Percentiles rank a stretch among this genome's conserved stretches.
Evolutionary conservation across 2,888 invertebrate genomes (phyloP).

Genomic region (Nymphalis urticae): DNA sequence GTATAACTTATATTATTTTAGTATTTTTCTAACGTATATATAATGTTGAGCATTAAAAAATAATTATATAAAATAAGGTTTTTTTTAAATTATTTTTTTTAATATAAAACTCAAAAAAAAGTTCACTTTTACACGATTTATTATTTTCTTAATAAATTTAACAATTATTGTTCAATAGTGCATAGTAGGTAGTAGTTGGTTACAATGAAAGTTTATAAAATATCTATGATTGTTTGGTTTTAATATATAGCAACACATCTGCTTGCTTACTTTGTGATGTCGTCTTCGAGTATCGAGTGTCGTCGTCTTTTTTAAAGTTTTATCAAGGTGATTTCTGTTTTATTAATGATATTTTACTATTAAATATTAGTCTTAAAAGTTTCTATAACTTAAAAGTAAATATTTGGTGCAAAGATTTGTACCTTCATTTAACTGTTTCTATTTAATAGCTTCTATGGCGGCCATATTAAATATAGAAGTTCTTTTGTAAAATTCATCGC

Average conservation of each 20-base stretch:
- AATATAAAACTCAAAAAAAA: too few relatives aligned
- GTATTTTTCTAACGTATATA: too few relatives aligned
- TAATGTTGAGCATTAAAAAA: too few relatives aligned
- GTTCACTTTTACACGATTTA: too few relatives aligned
- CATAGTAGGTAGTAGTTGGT: too few relatives aligned
- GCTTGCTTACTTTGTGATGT: conserved; percentile 66
- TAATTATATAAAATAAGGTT: too few relatives aligned
- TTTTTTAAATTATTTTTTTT: too few relatives aligned
- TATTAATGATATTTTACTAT: conserved; percentile 33
- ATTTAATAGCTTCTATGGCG: conserved; percentile 50
- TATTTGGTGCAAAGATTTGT: neutral
- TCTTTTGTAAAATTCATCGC: conserved; percentile 59
- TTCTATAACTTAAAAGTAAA: neutral
- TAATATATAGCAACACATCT: conserved; percentile 33
- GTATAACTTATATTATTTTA: too few relatives aligned
- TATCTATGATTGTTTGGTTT: conserved; percentile 4
- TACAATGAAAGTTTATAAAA: neutral
- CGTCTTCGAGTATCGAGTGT: conserved; percentile 78
- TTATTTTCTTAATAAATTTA: too few relatives aligned
- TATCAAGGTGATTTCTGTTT: conserved; percentile 68
- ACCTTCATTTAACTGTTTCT: neutral
- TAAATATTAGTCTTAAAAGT: conserved; percentile 7
- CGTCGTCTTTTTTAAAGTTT: conserved; percentile 79
- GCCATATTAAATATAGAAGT: conserved; percentile 73
- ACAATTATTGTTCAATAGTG: too few relatives aligned